These are phyloP conservation scores for Pogonocichla stellata DNA, from an alignment of 2,113 vertebrate species.

Conservation along the genomic window DNA sequence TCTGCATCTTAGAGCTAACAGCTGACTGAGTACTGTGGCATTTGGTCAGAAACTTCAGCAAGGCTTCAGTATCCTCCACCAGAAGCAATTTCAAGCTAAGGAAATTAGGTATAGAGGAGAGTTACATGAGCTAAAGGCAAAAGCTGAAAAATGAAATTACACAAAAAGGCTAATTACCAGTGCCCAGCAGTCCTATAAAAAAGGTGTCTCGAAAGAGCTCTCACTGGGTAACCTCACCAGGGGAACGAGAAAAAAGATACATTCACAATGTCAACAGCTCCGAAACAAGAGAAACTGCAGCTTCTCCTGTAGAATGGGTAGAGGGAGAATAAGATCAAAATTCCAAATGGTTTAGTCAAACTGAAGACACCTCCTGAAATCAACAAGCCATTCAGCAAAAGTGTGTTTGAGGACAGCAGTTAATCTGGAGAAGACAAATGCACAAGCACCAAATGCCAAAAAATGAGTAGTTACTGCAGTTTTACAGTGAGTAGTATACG, in stretches of 20 bases:
- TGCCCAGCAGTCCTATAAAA: background rate
- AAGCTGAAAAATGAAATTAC: background rate
- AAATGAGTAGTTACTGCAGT: background rate
- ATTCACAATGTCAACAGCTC: background rate
- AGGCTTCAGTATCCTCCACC: background rate
- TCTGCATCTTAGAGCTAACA: background rate
- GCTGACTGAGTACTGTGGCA: background rate
- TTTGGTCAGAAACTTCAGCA: background rate
- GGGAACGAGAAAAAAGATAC: background rate
- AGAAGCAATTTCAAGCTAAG: background rate
- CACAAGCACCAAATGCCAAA: background rate
- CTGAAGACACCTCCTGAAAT: background rate
- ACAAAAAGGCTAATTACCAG: background rate
- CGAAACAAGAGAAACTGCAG: background rate
- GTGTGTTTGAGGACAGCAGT: background rate
- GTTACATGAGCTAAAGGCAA: background rate
- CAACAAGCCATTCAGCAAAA: background rate
- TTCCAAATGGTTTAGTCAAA: background rate
- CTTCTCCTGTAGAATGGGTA: background rate
- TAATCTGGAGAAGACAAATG: background rate
- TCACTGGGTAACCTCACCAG: background rate
- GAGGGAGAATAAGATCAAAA: background rate
- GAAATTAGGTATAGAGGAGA: background rate
- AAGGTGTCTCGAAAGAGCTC: background rate
- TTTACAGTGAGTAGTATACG: background rate